Base-by-base conservation (phyloP, 2,888 invertebrate species). In the Trachelus troglodyta region DNA sequence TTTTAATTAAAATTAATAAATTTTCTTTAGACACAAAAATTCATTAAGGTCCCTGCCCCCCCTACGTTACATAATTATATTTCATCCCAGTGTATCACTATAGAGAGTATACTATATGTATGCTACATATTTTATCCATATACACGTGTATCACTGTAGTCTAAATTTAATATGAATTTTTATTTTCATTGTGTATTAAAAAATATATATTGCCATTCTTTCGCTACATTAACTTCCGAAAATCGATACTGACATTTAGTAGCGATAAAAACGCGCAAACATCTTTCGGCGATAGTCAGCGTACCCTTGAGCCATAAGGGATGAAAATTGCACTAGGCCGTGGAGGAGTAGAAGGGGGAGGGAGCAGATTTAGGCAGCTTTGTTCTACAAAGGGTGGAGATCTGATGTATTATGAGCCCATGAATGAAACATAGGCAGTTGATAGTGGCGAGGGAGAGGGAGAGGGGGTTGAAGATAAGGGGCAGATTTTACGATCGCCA, bases 401-500 rank as follows among this genome's bases (percentile, higher is more conserved):
- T 80, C 77, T 80, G 79, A 81, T 74, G 77, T 82, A 82, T 84
- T 81, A 81, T 82, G 82, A 82, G 79, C 73, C 74, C 74, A 76
- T 79, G 82, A 81, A 84, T 84, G 84, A 81, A 80, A 81, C 77
- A 81, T 81, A 79, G 81, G 75, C 77, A 71, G 75, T 40, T 69
- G 68, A 69, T 77, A 75, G 71, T 40, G 40, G 40, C 0, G 4
- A 0, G 37, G 37, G 12, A 12, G 35, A 37, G 12, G 37, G 34
- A 12, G 37, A 35, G 37, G 35, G 1, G 37, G 37, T 37, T 1
- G 12, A 37, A 37, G 37, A 12, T 37, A 37, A 37, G 37, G 81
- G 80, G 76, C 78, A 81, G 83, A 84, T 82, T 86, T 86, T 83
- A 83, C 82, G 84, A 81, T 85, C 82, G 77, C 81, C 83, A 80